These are phyloP conservation scores for Hedya salicella DNA, from an alignment of 2,888 invertebrate genomes.

Conservation along the genomic window DNA sequence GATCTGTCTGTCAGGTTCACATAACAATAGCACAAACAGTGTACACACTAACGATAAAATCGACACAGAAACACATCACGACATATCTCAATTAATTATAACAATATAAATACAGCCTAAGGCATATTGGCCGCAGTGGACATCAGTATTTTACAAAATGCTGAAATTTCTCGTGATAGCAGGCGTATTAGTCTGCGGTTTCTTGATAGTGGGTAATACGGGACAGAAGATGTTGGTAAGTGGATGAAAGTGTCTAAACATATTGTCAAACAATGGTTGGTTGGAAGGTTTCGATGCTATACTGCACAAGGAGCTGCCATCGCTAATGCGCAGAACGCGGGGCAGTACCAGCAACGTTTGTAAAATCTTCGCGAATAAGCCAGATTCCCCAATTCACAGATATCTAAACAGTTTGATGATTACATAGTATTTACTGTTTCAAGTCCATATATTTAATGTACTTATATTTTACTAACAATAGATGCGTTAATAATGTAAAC, in stretches of 20 bases:
- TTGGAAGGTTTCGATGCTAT: too few relatives aligned
- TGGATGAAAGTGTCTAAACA: neutral
- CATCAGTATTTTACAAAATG: constrained; percentile 13
- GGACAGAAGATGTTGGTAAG: constrained; percentile 33
- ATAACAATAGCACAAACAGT: constrained; percentile 7
- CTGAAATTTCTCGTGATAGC: neutral
- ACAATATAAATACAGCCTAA: constrained; percentile 15
- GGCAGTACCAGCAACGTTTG: too few relatives aligned
- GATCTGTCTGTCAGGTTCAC: constrained; percentile 3
- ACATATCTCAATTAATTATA: constrained; percentile 1
- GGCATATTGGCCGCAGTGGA: neutral
- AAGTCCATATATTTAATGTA: too few relatives aligned
- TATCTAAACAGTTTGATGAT: too few relatives aligned
- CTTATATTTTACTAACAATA: too few relatives aligned
- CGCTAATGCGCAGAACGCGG: too few relatives aligned
- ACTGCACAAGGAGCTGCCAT: too few relatives aligned
- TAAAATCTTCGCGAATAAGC: too few relatives aligned
- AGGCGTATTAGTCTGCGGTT: neutral
- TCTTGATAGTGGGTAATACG: neutral
- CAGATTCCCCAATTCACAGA: too few relatives aligned
- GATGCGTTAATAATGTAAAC: too few relatives aligned
- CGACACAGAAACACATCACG: constrained; percentile 17
- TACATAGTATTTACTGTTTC: too few relatives aligned
- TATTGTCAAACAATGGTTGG: too few relatives aligned
- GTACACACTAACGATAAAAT: constrained; percentile 12